A percentile compares a stretch with the other conserved stretches of the same genome.
phyloP scores from a whole-genome alignment of 2,888 invertebrate genomes.

The Nudaria mundana region DNA sequence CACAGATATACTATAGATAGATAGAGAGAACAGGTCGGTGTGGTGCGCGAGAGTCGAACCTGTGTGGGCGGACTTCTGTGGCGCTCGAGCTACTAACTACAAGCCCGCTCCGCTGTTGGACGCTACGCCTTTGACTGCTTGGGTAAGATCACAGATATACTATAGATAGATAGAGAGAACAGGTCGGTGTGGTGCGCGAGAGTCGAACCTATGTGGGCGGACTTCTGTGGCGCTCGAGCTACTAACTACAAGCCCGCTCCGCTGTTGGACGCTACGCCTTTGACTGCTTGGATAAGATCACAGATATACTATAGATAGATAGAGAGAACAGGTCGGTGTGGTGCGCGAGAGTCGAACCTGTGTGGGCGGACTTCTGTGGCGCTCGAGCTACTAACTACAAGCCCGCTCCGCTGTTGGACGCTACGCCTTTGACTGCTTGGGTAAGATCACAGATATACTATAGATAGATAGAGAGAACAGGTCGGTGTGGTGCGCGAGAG shows the following conservation, averaged over 20 bases:
- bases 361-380: conserved; percentile 96
- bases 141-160: conserved; percentile 77
- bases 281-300: conserved; percentile 89
- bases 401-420: conserved; percentile 90
- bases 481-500: conserved; percentile 92
- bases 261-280: conserved; percentile 91
- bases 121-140: conserved; percentile 92
- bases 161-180: conserved; percentile 80
- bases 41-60: conserved; percentile 95
- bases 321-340: conserved; percentile 93
- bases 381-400: conserved; percentile 88
- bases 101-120: conserved; percentile 91
- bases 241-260: conserved; percentile 88
- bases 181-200: conserved; percentile 93
- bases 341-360: conserved; percentile 93
- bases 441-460: conserved; percentile 47
- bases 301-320: no score
- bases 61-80: conserved; percentile 95
- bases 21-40: conserved; percentile 89
- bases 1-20: no score
- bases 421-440: conserved; percentile 94
- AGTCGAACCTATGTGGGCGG: conserved; percentile 95
- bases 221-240: conserved; percentile 92
- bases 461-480: conserved; percentile 84
- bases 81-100: conserved; percentile 88